Evolutionary conservation across 2,797 vertebrate species (phyloP), one percentile per base, ranked within the genome.

Genomic region (Okamejei kenojei): DNA sequence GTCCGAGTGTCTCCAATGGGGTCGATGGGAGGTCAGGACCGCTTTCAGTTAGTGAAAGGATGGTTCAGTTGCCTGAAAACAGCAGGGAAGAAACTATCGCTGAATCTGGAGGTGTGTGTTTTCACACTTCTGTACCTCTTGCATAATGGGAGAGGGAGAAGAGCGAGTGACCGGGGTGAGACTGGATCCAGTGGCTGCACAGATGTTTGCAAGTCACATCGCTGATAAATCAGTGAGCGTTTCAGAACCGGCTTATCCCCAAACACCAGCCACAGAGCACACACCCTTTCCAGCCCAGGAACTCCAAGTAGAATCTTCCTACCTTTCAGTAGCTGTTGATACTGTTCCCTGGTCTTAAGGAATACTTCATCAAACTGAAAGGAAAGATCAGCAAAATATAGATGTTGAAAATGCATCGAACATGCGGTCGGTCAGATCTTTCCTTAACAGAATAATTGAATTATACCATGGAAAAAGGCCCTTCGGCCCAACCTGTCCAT

Each of bases 281-380:
- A 2, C 15, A 45, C 29, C 15, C 17, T 88, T 63, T 38, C 84
- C n/a, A 63, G 13, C 29, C 61, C 84, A 88, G 0, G 15, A 32
- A 63, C 32, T 38, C 61, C 7, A n/a, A n/a, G 29, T 65, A n/a
- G 2, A 65, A 13, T 26, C 35, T 76, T 95, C 96, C 95, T 93
- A 98, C 97, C 96, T 94, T 95, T 95, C 77, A 98, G 71, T 6
- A 98, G 94, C 86, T 97, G 97, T 58, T 95, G 93, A 95, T 96
- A 97, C 45, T 98, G 96, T 17, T 97, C 97, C 61, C 94, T 95
- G 0, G 95, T 97, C 93, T 96, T 96, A 93, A 99, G 92, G 94
- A 95, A 93, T 38, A 97, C 94, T 94, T 99, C 97, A 82, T 99
- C 98, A 95, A 98, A 98, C 98, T 99, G 96, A 91, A 82, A 93